Evolutionary conservation across 2,113 vertebrate species (phyloP).

Genomic region (Panthera tigris): DNA sequence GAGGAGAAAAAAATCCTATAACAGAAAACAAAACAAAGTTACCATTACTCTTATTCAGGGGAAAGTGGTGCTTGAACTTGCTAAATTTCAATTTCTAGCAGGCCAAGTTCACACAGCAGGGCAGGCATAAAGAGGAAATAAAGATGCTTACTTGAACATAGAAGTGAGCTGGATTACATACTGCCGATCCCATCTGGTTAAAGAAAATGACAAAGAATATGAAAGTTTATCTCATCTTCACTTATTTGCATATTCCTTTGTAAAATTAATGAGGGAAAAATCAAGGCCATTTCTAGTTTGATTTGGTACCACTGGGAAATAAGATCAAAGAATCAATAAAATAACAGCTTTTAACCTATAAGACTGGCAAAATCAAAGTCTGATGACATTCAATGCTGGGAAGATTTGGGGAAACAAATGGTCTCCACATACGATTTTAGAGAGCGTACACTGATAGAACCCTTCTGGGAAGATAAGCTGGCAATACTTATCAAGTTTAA

Average conservation of each 20-base stretch:
- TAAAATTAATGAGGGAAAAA: constrained; percentile 34
- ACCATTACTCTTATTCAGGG: background rate
- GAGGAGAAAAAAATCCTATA: background rate
- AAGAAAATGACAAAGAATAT: constrained; percentile 63
- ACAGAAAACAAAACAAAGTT: constrained; percentile 29
- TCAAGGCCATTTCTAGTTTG: background rate
- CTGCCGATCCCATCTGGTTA: constrained; percentile 91
- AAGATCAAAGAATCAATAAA: constrained; percentile 15
- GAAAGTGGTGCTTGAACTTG: background rate
- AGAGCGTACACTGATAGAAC: background rate
- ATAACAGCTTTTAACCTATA: background rate
- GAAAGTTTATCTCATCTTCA: constrained; percentile 1
- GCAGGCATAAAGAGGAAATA: background rate
- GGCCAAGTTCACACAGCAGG: background rate
- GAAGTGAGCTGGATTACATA: constrained; percentile 93
- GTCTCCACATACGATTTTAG: background rate
- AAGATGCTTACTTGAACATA: constrained; percentile 94
- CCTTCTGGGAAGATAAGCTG: background rate
- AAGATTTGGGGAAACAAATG: background rate
- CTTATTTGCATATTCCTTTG: constrained; percentile 11
- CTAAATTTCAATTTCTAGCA: background rate
- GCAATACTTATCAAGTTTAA: background rate
- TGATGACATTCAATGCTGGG: background rate
- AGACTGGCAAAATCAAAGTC: background rate
- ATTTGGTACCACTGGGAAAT: background rate